Evolutionary conservation across 2,888 invertebrate genomes (phyloP).

Genomic region (Spatulosminthurus flaviceps): DNA sequence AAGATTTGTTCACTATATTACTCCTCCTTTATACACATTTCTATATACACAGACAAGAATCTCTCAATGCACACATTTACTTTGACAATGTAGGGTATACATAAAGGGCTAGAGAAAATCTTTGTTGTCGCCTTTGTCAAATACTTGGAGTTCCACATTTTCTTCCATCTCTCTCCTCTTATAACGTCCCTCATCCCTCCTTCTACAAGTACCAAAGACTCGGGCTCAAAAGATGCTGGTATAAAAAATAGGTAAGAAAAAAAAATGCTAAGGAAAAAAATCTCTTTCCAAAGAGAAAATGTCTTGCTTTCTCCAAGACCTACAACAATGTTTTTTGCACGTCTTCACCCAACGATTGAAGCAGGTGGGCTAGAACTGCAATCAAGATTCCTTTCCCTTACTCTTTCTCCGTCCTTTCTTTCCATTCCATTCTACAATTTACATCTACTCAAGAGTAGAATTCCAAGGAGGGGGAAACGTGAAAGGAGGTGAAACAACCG

Average conservation of each 20-base stretch:
- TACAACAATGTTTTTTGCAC: not conserved
- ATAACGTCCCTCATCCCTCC: too few relatives aligned
- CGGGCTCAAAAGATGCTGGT: not conserved
- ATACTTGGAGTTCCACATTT: constrained; percentile 16
- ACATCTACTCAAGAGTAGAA: not conserved
- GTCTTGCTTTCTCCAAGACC: not conserved
- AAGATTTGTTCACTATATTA: constrained; percentile 2
- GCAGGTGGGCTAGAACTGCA: constrained; percentile 31
- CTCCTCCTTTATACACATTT: too few relatives aligned
- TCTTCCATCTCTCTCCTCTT: not conserved
- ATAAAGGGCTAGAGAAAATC: not conserved
- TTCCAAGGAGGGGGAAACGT: too few relatives aligned
- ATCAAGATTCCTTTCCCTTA: constrained; percentile 28
- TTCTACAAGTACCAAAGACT: not conserved
- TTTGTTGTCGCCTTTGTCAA: constrained; percentile 27
- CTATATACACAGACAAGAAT: constrained; percentile 7
- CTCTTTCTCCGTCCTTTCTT: not conserved
- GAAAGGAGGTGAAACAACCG: too few relatives aligned
- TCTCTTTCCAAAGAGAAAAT: not conserved
- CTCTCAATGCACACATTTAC: constrained; percentile 1
- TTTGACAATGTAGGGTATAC: not conserved
- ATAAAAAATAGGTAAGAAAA: too few relatives aligned
- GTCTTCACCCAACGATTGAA: constrained; percentile 18
- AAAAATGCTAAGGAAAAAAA: not conserved
- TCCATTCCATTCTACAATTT: not conserved